Base-by-base conservation (phyloP, 2,797 vertebrate genomes). In the Fringilla coelebs region DNA sequence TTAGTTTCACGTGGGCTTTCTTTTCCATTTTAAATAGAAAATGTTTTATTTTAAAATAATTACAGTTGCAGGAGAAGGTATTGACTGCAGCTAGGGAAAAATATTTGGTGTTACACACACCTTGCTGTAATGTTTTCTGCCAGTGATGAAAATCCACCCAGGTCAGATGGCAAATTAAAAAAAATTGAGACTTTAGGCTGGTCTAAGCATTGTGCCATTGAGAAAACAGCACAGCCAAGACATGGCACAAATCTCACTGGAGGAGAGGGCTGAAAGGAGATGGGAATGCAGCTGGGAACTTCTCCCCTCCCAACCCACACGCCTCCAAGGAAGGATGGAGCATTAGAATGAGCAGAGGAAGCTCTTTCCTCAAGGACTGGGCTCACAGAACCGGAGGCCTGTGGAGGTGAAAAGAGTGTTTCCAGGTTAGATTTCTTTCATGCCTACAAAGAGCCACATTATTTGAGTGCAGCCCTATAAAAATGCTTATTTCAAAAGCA, bases 391-490 rank as follows among this genome's bases (percentile, higher is more conserved):
- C 3, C 10, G 25, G 46, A 36, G 55, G 20, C 16, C 26, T 34
- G 0, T 15, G 20, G 3, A 41, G 13, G 17, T 20, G 1, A 32
- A 80, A 84, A 52, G 1, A 1, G 0, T 17, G 12, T 8, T 55
- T 32, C 34, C 5, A 43, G 2, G 2, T 60, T 45, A 10, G 1
- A 14, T 73, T 89, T 58, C 26, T 41, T 68, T 36, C 17, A 20
- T 40, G 28, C 2, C 9, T 70, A 13, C 21, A 48, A 68, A n/a
- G 5, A 72, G n/a, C 2, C 31, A 17, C 74, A 57, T 25, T 40
- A 31, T 48, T 87, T 57, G 13, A 51, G 0, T 2, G 4, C 17
- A 1, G 1, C 31, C 32, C 22, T 38, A 20, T 11, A 9, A 6
- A n/a, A 82, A 18, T 26, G 4, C 7, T 13, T 18, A 3, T 52